Base-by-base conservation (phyloP, 2,888 invertebrate species). In the Cantharis lateralis region DNA sequence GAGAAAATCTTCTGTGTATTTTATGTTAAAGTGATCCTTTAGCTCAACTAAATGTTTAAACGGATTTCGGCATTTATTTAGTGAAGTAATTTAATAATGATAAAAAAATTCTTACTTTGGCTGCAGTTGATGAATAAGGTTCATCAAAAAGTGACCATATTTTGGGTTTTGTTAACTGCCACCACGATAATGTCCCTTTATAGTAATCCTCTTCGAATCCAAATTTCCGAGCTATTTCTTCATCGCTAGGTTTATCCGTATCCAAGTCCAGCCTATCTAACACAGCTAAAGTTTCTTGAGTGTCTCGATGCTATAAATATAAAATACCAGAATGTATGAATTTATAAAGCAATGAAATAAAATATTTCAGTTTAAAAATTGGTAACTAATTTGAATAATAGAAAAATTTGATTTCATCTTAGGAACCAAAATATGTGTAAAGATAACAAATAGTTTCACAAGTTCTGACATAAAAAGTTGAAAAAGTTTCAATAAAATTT, bases 81-180 rank as follows among this genome's bases (percentile, higher is more conserved):
- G 7, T 4, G 7, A 20, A 4, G 9, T 5, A 9, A 0, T 24
- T 24, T 1, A 24, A 24, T 24, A 9, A 1, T 24, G 5, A 28
- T 13, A 9, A 32, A 71, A n/a, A 71, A 48, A 48, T 13, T 26
- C 32, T 87, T 90, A 98, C 98, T 94, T 99, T 99, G 80, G 99
- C 98, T 84, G 96, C 94, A 86, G 95, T 95, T 74, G 99, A 99
- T 86, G 98, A 99, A 89, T 99, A 99, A 1, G 99, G 99, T 89
- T 99, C 99, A 88, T 99, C 99, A 88, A 99, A 99, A 77, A 99
- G 91, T 61, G 98, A 98, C 99, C 99, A 99, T 88, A 99, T 96
- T 89, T 96, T 96, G 62, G 98, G 99, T 88, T 99, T 98, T 87
- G 96, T 92, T 86, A 95, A 93, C 90, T 99, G 98, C 99, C 99